Evolutionary conservation across 1,140 invertebrate genomes (phyloP), one percentile per base, ranked within the genome.

Genomic region (Megalonaias nervosa): DNA sequence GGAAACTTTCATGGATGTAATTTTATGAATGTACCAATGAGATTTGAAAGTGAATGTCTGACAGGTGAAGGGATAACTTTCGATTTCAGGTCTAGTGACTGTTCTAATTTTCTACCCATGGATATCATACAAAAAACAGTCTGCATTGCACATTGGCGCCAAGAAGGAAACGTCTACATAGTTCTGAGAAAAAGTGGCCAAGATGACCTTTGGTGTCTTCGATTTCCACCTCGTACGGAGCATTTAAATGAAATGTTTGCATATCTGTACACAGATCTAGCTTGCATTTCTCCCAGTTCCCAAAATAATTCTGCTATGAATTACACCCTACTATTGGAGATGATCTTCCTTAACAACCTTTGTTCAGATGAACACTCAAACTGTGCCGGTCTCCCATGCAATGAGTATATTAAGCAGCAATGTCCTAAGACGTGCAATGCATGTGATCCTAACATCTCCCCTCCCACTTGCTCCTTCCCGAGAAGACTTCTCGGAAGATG

Each of bases 311-410:
- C 70, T 13, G 58, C 74, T 17, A 61, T 74, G 56, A 84, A 76
- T 64, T 67, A 82, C 19, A 73, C 67, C 2, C 55, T 85, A 57
- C 65, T 77, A 13, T 75, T 86, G 23, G 67, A 82, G 57, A 59
- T 62, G 57, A 67, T 78, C 16, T 60, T 73, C 15, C 77, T 77
- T 57, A 72, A 67, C 16, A 76, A 74, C 13, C 57, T 85, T 12
- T 86, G 85, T 62, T 71, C 81, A n/a, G 85, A 86, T 66, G 85
- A 86, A 66, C 85, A 86, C 73, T 58, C 64, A 13, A 74, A 82
- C 38, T 86, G 85, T 71, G 66, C 71, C 1, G 72, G 72, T 23
- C 74, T 83, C 16, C 71, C 73, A 23, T 86, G 85, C 68, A 80
- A 76, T 21, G 31, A 62, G 4, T 74, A 80, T 64, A 73, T 81